Percentiles rank a stretch among this genome's conserved stretches.
Evolutionary conservation across 1,140 invertebrate species (phyloP).

Genomic region (Metopolophium dirhodum): DNA sequence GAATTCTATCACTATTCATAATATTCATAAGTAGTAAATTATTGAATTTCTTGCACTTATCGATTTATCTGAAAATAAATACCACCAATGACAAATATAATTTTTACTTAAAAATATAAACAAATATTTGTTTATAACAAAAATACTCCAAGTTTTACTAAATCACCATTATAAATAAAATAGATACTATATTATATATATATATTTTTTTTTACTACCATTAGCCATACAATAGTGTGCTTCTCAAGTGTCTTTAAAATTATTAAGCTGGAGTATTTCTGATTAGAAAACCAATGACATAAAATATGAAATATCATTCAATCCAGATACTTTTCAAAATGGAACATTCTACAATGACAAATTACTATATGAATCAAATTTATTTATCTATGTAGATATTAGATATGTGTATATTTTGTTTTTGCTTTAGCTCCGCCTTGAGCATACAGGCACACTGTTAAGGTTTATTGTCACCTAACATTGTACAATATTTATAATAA

Average conservation of each 20-base stretch:
- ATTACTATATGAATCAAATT: not conserved
- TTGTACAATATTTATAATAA: not conserved
- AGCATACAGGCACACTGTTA: not conserved
- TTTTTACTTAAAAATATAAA: not conserved
- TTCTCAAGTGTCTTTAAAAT: not conserved
- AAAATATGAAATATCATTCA: not conserved
- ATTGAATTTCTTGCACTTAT: not conserved
- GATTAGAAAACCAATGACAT: not conserved
- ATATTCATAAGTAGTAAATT: not conserved
- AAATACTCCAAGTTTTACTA: not conserved
- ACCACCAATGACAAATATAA: not conserved
- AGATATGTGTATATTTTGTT: not conserved
- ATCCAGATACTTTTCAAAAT: not conserved
- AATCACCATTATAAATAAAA: not conserved
- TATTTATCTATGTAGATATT: not conserved
- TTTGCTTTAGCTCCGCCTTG: too few species aligned
- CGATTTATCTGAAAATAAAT: not conserved
- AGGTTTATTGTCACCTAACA: not conserved
- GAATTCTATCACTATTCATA: not conserved
- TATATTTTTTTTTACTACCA: not conserved
- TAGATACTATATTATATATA: not conserved
- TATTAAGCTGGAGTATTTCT: not conserved
- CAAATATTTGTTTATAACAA: not conserved
- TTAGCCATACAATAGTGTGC: not conserved
- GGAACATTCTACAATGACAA: not conserved